Percentiles rank a stretch among this genome's conserved stretches.
phyloP scores from a whole-genome alignment of 2,888 invertebrate species.

The Crematogaster levior region DNA sequence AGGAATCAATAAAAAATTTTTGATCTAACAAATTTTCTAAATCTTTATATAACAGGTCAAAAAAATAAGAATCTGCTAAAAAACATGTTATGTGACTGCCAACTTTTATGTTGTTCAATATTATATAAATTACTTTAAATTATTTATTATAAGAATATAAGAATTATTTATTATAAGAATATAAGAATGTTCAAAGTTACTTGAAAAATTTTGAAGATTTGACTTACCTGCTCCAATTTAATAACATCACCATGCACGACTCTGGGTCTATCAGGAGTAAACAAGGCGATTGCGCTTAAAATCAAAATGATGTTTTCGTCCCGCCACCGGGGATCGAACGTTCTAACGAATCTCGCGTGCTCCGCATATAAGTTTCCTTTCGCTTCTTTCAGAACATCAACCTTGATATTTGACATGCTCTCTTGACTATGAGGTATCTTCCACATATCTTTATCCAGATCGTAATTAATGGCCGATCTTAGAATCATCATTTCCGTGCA shows the following conservation, averaged over 20 bases:
- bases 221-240: slow-evolving; percentile 92
- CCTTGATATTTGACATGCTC: slow-evolving; percentile 92
- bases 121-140: neutral
- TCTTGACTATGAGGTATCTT: slow-evolving; percentile 94
- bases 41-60: neutral
- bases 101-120: neutral
- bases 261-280: slow-evolving; percentile 93
- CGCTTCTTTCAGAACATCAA: slow-evolving; percentile 96
- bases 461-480: slow-evolving; percentile 96
- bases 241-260: slow-evolving; percentile 95
- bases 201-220: neutral
- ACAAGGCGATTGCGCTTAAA: slow-evolving; percentile 95
- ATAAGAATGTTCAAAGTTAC: neutral
- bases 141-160: neutral
- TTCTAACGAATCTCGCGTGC: slow-evolving; percentile 93
- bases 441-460: slow-evolving; percentile 96
- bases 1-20: slow-evolving; percentile 50
- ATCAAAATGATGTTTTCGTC: slow-evolving; percentile 97
- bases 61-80: neutral
- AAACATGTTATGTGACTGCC: neutral
- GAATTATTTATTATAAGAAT: neutral
- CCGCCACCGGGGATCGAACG: slow-evolving; percentile 94
- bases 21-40: neutral
- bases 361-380: slow-evolving; percentile 96
- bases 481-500: slow-evolving; percentile 99